These are phyloP conservation scores for Hyperopisus bebe DNA, from an alignment of 2,113 vertebrate genomes.

Conservation along the genomic window DNA sequence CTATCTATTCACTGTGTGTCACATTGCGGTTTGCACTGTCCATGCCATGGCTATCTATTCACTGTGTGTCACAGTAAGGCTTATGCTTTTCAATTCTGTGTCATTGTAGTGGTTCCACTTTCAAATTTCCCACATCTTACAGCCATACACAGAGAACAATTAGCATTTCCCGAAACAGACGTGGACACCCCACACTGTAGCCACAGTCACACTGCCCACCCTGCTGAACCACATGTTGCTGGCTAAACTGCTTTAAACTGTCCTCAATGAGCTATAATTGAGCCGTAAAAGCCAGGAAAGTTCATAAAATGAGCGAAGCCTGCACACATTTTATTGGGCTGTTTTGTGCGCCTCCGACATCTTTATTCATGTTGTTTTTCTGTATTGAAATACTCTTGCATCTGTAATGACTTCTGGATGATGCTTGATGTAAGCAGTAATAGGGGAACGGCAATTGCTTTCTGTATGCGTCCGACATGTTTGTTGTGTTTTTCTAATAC, in stretches of 20 bases:
- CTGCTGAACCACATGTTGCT: background rate
- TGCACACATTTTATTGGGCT: background rate
- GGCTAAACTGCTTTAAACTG: background rate
- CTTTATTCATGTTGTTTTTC: background rate
- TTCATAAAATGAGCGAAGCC: background rate
- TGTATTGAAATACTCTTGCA: background rate
- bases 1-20: constrained; percentile 13
- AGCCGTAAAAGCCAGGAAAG: background rate
- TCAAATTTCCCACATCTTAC: background rate
- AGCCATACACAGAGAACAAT: background rate
- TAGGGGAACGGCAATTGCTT: background rate
- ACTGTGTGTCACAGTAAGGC: constrained; percentile 25
- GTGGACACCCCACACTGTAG: constrained; percentile 1
- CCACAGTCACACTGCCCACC: constrained; percentile 39
- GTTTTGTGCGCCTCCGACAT: background rate
- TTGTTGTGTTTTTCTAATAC: background rate
- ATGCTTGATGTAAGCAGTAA: background rate
- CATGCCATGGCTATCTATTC: constrained; percentile 2
- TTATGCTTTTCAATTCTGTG: constrained; percentile 34
- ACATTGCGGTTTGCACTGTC: no score
- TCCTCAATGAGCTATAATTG: constrained; percentile 1
- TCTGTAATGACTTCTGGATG: background rate
- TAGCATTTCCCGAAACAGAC: background rate
- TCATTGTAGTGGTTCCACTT: background rate
- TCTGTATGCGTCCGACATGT: background rate